These are phyloP conservation scores for Potamilus streckersoni DNA, from an alignment of 1,140 invertebrate genomes.

Conservation along the genomic window DNA sequence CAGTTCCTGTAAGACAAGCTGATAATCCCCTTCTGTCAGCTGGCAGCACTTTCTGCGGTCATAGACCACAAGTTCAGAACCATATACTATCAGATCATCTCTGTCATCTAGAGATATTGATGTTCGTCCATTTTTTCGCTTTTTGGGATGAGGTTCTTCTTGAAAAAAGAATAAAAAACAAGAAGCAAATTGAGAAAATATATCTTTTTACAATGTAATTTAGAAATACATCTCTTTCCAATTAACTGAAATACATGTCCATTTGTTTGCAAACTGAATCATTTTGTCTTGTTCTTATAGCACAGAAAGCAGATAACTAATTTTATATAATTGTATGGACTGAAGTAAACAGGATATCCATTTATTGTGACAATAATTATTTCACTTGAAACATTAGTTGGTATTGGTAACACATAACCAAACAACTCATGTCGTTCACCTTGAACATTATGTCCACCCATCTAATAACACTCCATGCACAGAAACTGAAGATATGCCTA, in stretches of 20 bases:
- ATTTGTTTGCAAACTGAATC: no score
- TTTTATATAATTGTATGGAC: no score
- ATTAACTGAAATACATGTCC: no score
- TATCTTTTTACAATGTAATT: no score
- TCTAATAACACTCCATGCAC: no score
- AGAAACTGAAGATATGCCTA: no score
- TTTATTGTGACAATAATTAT: slow-evolving; percentile 1
- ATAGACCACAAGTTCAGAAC: slow-evolving; percentile 11
- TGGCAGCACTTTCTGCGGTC: slow-evolving; percentile 8
- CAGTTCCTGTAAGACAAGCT: slow-evolving; percentile 17
- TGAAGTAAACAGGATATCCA: background rate
- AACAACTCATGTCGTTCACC: background rate
- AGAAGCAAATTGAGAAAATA: no score
- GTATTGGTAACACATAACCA: background rate
- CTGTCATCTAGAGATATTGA: background rate
- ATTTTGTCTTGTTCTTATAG: no score
- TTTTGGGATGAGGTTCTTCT: slow-evolving; percentile 19
- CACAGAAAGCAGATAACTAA: no score
- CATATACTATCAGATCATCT: slow-evolving; percentile 12
- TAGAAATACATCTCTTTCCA: no score
- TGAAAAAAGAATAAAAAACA: no score
- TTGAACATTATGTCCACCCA: no score
- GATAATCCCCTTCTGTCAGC: slow-evolving; percentile 12
- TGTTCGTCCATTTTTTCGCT: background rate
- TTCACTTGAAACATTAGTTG: background rate